Base-by-base conservation (phyloP, 1,140 invertebrate species). In the Wiebesia pumilae region DNA sequence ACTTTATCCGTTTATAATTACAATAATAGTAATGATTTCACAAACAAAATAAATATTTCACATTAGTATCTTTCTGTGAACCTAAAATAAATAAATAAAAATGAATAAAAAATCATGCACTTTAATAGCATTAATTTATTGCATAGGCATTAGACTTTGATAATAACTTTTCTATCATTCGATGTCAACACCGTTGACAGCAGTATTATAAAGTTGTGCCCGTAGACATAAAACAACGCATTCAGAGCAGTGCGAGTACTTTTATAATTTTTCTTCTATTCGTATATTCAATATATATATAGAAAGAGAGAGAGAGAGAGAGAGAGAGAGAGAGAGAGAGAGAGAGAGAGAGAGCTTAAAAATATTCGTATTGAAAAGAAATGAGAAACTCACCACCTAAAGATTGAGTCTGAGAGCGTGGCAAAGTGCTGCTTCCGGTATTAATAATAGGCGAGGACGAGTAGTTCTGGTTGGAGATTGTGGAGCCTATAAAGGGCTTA, bases 401-500 rank as follows among this genome's bases (percentile, higher is more conserved):
- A 77, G 92, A 91, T 81, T 94, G 93, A 90, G 90, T 93, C 88
- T 92, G 92, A 43, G 90, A 90, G 83, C 93, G 93, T 35, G 94
- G 91, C 12, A 94, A 89, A 89, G 92, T 93, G 90, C 89, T 94
- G 89, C 84, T 93, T 85, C 90, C 92, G 54, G 91, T 92, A 83
- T 93, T 90, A 93, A 94, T 47, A 90, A 90, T 85, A 87, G 94
- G 92, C 88, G 89, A 88, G 0, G 91, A 90, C 27, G 89, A 91
- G 75, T 90, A 90, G 87, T 90, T 92, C 73, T 90, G 89, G 78
- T 89, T 88, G 35, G 89, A 83, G 71, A 93, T 91, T 88, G 91
- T 94, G 67, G 94, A 93, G 77, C 95, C 91, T 83, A 93, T 94
- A 89, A 96, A 96, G 12, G 96, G 95, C 90, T 95, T 95, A 43